These are phyloP conservation scores for Seira ritae DNA, from an alignment of 2,888 invertebrate genomes.

Conservation along the genomic window DNA sequence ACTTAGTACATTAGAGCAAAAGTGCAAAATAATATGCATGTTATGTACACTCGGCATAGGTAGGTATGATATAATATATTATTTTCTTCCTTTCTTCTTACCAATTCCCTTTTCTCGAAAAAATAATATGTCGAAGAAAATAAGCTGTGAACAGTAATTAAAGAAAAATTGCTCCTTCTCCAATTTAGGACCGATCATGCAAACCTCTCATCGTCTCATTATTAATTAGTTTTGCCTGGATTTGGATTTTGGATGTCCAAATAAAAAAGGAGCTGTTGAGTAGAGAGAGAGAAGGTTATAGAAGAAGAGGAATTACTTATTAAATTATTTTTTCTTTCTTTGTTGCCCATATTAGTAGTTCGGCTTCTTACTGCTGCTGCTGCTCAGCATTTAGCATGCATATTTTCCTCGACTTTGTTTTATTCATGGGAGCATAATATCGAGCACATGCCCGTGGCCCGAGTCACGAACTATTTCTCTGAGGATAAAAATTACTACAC, in stretches of 20 bases:
- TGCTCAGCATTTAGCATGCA: not conserved
- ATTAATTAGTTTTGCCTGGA: conserved; percentile 48
- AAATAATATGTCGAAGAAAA: conserved; percentile 12
- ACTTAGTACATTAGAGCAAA: too few relatives aligned
- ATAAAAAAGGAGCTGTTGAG: too few relatives aligned
- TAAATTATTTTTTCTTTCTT: too few relatives aligned
- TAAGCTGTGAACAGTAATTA: conserved; percentile 59
- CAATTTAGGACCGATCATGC: conserved; percentile 56
- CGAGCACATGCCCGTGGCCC: not conserved
- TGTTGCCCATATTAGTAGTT: too few relatives aligned
- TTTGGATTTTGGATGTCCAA: too few relatives aligned
- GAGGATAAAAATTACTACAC: too few relatives aligned
- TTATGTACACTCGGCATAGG: not conserved
- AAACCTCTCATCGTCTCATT: conserved; percentile 61
- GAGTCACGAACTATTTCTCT: not conserved
- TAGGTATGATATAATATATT: conserved; percentile 18
- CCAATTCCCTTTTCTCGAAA: too few relatives aligned
- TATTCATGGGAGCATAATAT: not conserved
- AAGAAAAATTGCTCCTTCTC: conserved; percentile 52
- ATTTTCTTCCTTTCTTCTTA: not conserved
- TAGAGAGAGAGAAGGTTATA: too few relatives aligned
- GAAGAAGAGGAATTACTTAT: too few relatives aligned
- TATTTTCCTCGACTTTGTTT: not conserved
- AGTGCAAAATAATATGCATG: too few relatives aligned
- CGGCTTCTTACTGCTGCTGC: too few relatives aligned